Evolutionary conservation across 1,140 invertebrate genomes (phyloP).

Genomic region (Fopius arisanus): DNA sequence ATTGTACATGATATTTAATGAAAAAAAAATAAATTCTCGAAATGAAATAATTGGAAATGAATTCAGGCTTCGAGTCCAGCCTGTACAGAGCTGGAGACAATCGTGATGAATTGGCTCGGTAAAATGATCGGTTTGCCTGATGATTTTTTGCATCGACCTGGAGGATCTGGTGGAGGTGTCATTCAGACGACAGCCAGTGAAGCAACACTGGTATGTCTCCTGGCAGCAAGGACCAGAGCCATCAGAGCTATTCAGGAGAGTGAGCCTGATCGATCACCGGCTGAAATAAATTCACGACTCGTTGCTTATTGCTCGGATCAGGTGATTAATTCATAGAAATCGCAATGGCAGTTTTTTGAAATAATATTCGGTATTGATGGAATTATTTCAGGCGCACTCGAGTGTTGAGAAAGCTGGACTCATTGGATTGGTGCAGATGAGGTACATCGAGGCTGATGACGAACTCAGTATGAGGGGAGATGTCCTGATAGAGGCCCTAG

Average conservation of each 20-base stretch:
- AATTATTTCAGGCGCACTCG: slow-evolving; percentile 95
- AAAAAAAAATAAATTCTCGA: neutral
- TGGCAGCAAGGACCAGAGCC: slow-evolving; percentile 88
- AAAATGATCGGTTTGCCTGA: slow-evolving; percentile 93
- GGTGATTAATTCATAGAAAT: slow-evolving; percentile 44
- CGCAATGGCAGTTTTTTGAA: slow-evolving; percentile 1
- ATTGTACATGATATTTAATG: no score
- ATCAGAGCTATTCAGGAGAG: slow-evolving; percentile 71
- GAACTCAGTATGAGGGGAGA: slow-evolving; percentile 85
- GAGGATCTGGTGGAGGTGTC: slow-evolving; percentile 86
- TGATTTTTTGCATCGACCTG: slow-evolving; percentile 82
- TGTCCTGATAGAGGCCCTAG: slow-evolving; percentile 80
- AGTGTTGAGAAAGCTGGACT: slow-evolving; percentile 96
- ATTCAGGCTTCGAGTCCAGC: slow-evolving; percentile 89
- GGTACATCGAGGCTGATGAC: slow-evolving; percentile 88
- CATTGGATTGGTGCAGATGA: slow-evolving; percentile 89
- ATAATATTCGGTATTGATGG: no score
- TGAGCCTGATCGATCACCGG: slow-evolving; percentile 79
- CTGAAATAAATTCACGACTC: slow-evolving; percentile 89
- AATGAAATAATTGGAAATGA: no score
- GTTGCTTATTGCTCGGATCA: slow-evolving; percentile 96
- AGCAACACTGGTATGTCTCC: slow-evolving; percentile 86
- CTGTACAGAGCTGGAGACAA: slow-evolving; percentile 95
- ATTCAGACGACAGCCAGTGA: slow-evolving; percentile 94
- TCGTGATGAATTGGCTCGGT: slow-evolving; percentile 97